Percentiles rank a stretch among this genome's conserved stretches.
These are phyloP conservation scores for Nycticryphes semicollaris DNA, from an alignment of 2,113 vertebrate species.

Conservation along the genomic window DNA sequence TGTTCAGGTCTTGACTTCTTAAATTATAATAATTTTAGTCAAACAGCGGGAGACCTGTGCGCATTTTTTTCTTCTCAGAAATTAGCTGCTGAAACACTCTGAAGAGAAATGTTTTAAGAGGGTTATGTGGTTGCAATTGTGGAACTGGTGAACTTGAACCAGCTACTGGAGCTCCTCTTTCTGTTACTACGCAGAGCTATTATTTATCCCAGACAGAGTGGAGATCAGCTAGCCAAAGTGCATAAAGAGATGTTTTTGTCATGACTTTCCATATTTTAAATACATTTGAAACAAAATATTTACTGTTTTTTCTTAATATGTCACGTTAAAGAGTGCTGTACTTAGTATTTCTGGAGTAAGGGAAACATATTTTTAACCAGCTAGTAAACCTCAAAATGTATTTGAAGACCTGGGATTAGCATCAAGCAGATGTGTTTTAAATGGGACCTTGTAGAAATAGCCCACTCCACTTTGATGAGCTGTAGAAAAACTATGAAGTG, in stretches of 20 bases:
- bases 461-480: neutral
- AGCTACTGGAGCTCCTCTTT: neutral
- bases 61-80: neutral
- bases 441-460: neutral
- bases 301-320: neutral
- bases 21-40: constrained; percentile 32
- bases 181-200: neutral
- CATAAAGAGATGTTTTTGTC: neutral
- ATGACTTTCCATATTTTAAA: neutral
- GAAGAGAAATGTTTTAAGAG: constrained; percentile 20
- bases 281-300: neutral
- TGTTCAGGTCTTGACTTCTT: constrained; percentile 23
- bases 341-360: neutral
- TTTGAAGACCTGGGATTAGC: neutral
- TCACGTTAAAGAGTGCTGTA: neutral
- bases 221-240: neutral
- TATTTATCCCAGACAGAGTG: neutral
- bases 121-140: neutral
- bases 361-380: neutral
- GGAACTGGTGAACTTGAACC: neutral
- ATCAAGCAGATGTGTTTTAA: neutral
- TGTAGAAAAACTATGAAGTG: neutral
- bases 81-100: constrained; percentile 6
- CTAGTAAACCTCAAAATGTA: neutral
- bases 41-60: neutral